phyloP scores from a whole-genome alignment of 1,140 invertebrate species.

The Chrysopa pallens region DNA sequence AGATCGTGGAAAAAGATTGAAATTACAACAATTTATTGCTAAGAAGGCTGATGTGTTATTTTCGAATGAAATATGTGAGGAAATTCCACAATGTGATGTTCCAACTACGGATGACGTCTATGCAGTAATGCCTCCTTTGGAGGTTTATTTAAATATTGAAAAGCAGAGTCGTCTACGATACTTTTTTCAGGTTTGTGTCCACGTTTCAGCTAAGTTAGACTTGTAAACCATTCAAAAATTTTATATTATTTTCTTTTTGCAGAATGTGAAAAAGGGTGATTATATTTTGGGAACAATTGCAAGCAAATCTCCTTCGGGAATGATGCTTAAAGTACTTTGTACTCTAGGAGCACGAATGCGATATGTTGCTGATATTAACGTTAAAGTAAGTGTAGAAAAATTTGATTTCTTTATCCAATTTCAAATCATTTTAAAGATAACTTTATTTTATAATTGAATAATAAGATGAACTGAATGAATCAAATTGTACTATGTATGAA shows the following conservation, averaged over 20 bases:
- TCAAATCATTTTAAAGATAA: too few species aligned
- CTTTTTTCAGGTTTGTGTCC: conserved; percentile 53
- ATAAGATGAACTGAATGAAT: too few species aligned
- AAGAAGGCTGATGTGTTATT: conserved; percentile 55
- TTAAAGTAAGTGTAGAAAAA: conserved; percentile 38
- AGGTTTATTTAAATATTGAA: conserved; percentile 60
- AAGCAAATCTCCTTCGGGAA: conserved; percentile 46
- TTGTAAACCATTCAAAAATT: background rate
- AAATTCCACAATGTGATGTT: conserved; percentile 20
- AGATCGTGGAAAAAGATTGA: conserved; percentile 62
- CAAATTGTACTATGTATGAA: background rate
- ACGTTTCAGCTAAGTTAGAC: background rate
- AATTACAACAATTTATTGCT: conserved; percentile 65
- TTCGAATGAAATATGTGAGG: conserved; percentile 34
- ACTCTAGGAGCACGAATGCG: conserved; percentile 48
- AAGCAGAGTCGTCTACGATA: conserved; percentile 48
- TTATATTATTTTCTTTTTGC: conserved; percentile 17
- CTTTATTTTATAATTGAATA: too few species aligned
- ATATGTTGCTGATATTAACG: conserved; percentile 66
- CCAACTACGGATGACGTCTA: conserved; percentile 40
- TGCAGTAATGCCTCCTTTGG: conserved; percentile 70
- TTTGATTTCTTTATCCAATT: too few species aligned
- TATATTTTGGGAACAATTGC: conserved; percentile 66
- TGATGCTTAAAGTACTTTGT: conserved; percentile 68
- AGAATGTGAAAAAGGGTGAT: conserved; percentile 67